Base-by-base conservation (phyloP, 2,888 invertebrate genomes). In the Philopedon plagiatum region DNA sequence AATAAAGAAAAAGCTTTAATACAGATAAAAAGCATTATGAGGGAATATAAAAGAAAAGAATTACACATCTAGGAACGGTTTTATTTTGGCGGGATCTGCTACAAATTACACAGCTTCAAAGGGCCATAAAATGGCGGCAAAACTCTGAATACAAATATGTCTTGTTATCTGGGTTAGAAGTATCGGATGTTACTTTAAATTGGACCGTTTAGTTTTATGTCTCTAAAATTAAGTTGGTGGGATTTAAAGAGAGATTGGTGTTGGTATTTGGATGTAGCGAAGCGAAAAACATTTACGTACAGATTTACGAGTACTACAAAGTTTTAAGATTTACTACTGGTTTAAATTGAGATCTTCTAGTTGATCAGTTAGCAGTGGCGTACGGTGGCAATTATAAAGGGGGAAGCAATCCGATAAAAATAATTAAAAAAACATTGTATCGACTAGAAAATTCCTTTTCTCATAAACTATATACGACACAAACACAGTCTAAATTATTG, bases 131-230 rank as follows among this genome's bases (percentile, higher is more conserved):
- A 46, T 46, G 46, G 46, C 46, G 46, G 46, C 21, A 23, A 46
- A 46, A 23, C 46, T 46, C 46, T 46, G 46, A 46, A 46, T 46
- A 46, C 46, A 46, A 46, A 46, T 46, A 23, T 46, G 19, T 19
- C 46, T 23, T 46, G 46, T 23, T 46, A 46, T 46, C 46, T 23
- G 46, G 46, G 46, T 46, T n/a, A 21, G 9, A 3, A 11, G 11
- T n/a, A 46, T n/a, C 46, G 21, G 46, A 46, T 46, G 46, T 46
- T 46, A 11, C 46, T 46, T 46, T 46, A 46, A 46, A 46, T 46
- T 21, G 21, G 46, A 46, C 23, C 21, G n/a, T 46, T 46, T 23
- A 46, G 46, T 46, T 46, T 46, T 46, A 46, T 19, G n/a, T 23
- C n/a, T 21, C 23, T 46, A 23, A 46, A 46, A 46, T 46, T 19